phyloP scores from a whole-genome alignment of 1,140 invertebrate species.

The Glossosoma conforme region DNA sequence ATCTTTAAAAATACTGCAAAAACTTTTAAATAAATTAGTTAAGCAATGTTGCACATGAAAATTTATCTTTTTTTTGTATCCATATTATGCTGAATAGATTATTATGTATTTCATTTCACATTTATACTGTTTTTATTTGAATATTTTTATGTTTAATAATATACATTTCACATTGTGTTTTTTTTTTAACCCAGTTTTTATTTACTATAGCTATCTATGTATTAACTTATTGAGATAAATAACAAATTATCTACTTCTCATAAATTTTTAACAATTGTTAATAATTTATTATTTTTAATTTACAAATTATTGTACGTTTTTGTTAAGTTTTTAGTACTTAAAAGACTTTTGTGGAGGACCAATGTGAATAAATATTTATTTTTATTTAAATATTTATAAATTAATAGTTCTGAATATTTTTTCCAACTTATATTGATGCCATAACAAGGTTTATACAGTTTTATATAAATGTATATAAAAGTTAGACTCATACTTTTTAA shows the following conservation, averaged over 20 bases:
- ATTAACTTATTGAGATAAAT: too few species aligned
- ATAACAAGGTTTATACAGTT: slow-evolving; percentile 14
- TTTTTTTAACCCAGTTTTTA: too few species aligned
- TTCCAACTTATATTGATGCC: slow-evolving; percentile 12
- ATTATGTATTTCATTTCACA: not conserved
- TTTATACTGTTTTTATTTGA: not conserved
- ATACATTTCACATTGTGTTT: too few species aligned
- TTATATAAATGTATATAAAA: too few species aligned
- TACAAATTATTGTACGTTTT: not conserved
- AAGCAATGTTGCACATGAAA: not conserved
- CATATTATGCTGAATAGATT: not conserved
- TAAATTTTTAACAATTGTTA: not conserved
- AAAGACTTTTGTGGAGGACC: slow-evolving; percentile 19
- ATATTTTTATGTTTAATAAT: too few species aligned
- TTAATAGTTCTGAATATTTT: slow-evolving; percentile 5
- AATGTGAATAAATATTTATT: slow-evolving; percentile 19
- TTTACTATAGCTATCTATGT: too few species aligned
- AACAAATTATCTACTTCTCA: too few species aligned
- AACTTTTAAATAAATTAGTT: too few species aligned
- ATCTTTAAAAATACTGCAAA: too few species aligned
- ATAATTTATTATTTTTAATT: not conserved
- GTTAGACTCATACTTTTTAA: too few species aligned
- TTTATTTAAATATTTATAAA: not conserved
- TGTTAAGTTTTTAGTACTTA: slow-evolving; percentile 18
- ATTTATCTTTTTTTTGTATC: not conserved